Conservation (phyloP, 92 coral and sea anemone genomes). For the Zoanthus solanderi region DNA sequence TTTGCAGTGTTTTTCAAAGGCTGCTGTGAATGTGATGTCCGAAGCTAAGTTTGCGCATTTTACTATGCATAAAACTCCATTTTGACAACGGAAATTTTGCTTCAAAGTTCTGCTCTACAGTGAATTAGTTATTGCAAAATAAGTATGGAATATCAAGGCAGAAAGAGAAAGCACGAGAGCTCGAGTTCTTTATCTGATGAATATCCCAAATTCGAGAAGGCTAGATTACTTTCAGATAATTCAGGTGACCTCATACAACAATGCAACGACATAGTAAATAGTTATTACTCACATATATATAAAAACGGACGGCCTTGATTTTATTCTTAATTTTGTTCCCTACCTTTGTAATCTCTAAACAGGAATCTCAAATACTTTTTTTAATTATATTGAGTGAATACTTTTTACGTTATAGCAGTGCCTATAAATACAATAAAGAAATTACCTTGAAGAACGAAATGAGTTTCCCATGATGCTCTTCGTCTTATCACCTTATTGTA, state of each 20-base stretch:
- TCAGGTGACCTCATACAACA: slow-evolving; percentile 17
- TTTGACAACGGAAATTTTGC: not conserved
- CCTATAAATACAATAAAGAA: too few relatives aligned
- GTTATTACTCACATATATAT: not conserved
- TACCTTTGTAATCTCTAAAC: too few relatives aligned
- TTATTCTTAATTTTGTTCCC: not conserved
- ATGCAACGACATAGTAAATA: not conserved
- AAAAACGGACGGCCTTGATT: not conserved
- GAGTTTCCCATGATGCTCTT: too few relatives aligned
- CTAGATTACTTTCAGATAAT: slow-evolving; percentile 14
- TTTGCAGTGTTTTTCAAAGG: not conserved
- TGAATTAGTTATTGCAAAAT: not conserved
- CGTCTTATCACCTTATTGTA: too few relatives aligned
- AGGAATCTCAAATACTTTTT: too few relatives aligned
- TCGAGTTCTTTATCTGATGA: slow-evolving; percentile 14
- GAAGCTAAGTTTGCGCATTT: not conserved
- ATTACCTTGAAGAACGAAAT: too few relatives aligned
- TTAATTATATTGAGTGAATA: too few relatives aligned
- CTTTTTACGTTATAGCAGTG: too few relatives aligned
- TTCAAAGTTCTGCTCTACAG: not conserved
- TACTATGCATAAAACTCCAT: too few relatives aligned
- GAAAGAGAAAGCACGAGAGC: slow-evolving; percentile 34
- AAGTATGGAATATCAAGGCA: slow-evolving; percentile 12
- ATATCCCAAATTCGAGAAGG: slow-evolving; percentile 23
- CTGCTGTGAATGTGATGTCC: not conserved